Evolutionary conservation across 1,140 invertebrate species (phyloP).

Genomic region (Drosophila bifasciata): DNA sequence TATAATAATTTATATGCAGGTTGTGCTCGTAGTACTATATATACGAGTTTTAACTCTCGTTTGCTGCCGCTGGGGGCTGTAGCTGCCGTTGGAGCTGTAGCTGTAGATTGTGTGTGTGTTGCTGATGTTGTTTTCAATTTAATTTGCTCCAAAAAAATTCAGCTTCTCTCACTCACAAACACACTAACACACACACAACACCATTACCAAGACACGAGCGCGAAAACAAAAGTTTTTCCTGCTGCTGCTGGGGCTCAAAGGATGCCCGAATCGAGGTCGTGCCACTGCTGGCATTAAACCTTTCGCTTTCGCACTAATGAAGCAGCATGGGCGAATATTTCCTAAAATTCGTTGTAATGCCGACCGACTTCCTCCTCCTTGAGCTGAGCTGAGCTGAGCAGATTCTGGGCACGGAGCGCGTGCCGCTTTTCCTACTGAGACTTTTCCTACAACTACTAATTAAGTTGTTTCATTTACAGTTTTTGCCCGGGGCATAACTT

Average conservation of each 20-base stretch:
- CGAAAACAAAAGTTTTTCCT: conserved; percentile 48
- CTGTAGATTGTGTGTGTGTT: conserved; percentile 1
- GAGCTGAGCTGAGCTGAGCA: conserved; percentile 7
- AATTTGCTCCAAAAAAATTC: conserved; percentile 44
- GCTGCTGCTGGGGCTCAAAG: conserved; percentile 16
- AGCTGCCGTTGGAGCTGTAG: not conserved
- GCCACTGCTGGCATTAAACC: conserved; percentile 31
- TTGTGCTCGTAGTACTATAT: conserved; percentile 33
- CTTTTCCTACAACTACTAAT: conserved; percentile 73
- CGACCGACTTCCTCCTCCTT: not conserved
- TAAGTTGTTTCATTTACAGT: conserved; percentile 81
- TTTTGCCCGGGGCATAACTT: conserved; percentile 75
- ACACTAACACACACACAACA: conserved; percentile 6
- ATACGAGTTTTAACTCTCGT: conserved; percentile 36
- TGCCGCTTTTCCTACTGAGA: conserved; percentile 50
- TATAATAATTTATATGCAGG: conserved; percentile 59
- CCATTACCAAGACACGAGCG: conserved; percentile 11
- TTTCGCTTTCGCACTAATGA: conserved; percentile 54
- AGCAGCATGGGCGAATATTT: conserved; percentile 63
- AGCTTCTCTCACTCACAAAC: conserved; percentile 36
- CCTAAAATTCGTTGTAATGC: conserved; percentile 50
- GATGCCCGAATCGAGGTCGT: conserved; percentile 25
- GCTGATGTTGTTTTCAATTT: conserved; percentile 48
- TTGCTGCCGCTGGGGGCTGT: not conserved
- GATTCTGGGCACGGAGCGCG: conserved; percentile 39